phyloP scores from a whole-genome alignment of 2,113 vertebrate species.

The Pterophyllum scalare region DNA sequence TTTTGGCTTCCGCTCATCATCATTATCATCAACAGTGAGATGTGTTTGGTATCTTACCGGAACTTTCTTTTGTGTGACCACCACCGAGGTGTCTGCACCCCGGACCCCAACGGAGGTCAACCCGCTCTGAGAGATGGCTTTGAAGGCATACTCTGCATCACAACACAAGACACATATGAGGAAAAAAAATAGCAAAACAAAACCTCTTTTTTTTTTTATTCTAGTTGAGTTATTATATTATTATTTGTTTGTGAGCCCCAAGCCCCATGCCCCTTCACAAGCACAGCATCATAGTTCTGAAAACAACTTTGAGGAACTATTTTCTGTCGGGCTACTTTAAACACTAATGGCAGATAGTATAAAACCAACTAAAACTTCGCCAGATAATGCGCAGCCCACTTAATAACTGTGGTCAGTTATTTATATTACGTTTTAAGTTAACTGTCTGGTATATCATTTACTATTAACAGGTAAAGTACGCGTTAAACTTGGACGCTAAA shows the following conservation, averaged over 20 bases:
- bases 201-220: neutral
- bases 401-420: neutral
- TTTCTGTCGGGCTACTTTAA: neutral
- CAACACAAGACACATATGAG: neutral
- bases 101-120: constrained; percentile 81
- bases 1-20: constrained; percentile 3
- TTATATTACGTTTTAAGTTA: neutral
- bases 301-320: neutral
- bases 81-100: constrained; percentile 76
- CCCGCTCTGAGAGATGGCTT: constrained; percentile 79
- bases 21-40: neutral
- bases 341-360: neutral
- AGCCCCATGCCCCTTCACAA: neutral
- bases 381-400: too few relatives aligned
- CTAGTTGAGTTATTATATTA: neutral
- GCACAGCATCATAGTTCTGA: neutral
- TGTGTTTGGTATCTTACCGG: constrained; percentile 66
- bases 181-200: neutral
- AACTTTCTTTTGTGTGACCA: constrained; percentile 84
- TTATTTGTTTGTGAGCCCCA: neutral
- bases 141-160: constrained; percentile 82
- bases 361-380: neutral
- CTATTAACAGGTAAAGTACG: neutral
- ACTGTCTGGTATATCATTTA: too few relatives aligned
- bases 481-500: neutral